Conservation (phyloP, 1,140 invertebrate genomes). For the Ganaspis sp. region DNA sequence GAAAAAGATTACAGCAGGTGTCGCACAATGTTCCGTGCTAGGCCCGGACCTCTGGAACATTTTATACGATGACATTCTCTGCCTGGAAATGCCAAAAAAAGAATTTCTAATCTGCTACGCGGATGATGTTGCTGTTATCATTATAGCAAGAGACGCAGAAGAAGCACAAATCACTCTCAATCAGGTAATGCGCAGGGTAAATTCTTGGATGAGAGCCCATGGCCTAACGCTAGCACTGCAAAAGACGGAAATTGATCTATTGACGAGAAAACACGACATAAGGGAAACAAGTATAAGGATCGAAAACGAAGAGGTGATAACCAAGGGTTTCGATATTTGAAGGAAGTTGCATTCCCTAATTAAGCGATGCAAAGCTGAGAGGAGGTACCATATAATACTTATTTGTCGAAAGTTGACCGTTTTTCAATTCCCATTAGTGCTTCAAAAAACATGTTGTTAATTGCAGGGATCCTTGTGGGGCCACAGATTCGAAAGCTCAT, state of each 20-base stretch:
- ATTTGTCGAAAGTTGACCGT: too few relatives aligned
- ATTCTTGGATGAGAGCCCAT: not conserved
- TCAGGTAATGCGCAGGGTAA: not conserved
- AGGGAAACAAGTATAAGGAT: too few relatives aligned
- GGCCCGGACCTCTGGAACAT: slow-evolving; percentile 25
- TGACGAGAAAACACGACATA: too few relatives aligned
- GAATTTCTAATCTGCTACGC: slow-evolving; percentile 33
- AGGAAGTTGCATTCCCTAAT: not conserved
- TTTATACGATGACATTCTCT: slow-evolving; percentile 32
- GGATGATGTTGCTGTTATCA: slow-evolving; percentile 35
- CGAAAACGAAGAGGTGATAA: not conserved
- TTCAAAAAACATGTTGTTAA: not conserved
- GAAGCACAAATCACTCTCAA: not conserved
- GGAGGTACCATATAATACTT: not conserved
- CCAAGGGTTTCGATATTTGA: too few relatives aligned
- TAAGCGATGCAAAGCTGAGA: not conserved
- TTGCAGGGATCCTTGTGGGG: not conserved
- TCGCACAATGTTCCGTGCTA: not conserved
- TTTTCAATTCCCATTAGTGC: not conserved
- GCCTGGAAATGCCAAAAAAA: slow-evolving; percentile 23
- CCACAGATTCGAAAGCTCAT: not conserved
- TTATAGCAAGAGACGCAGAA: not conserved
- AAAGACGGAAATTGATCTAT: too few relatives aligned
- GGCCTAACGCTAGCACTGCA: too few relatives aligned
- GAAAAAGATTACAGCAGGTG: not conserved